A percentile compares a stretch with the other conserved stretches of the same genome.
phyloP scores from a whole-genome alignment of 2,113 vertebrate species.

The Zosterops borbonicus region DNA sequence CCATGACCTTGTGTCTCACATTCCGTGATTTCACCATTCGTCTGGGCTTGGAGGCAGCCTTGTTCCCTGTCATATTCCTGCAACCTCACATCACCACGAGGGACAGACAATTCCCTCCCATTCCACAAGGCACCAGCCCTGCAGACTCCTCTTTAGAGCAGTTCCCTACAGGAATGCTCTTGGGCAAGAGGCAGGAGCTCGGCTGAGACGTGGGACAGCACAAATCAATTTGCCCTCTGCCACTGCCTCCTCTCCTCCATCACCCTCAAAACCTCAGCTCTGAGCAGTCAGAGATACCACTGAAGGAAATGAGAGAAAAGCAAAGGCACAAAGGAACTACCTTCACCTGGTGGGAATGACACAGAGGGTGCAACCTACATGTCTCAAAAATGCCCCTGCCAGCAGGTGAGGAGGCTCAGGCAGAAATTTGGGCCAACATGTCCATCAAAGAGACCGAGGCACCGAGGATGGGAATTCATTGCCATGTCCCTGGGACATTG shows the following conservation, averaged over 20 bases:
- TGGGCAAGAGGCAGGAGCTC: not conserved
- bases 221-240: not conserved
- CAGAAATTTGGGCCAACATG: accelerated
- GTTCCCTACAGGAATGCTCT: not conserved
- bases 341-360: not conserved
- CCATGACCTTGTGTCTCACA: accelerated
- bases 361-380: not conserved
- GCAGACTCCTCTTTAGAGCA: not conserved
- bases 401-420: not conserved
- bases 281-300: not conserved
- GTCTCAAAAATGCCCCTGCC: not conserved
- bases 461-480: not conserved
- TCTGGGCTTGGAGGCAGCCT: not conserved
- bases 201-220: accelerated
- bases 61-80: not conserved
- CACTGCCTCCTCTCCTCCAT: not conserved
- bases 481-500: too few species aligned
- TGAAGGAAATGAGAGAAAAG: not conserved
- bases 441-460: not conserved
- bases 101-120: not conserved
- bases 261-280: not conserved
- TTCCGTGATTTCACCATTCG: not conserved
- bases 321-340: not conserved
- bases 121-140: not conserved
- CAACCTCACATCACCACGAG: accelerated